Base-by-base conservation (phyloP, 2,113 vertebrate species). In the Cheilinus undulatus region DNA sequence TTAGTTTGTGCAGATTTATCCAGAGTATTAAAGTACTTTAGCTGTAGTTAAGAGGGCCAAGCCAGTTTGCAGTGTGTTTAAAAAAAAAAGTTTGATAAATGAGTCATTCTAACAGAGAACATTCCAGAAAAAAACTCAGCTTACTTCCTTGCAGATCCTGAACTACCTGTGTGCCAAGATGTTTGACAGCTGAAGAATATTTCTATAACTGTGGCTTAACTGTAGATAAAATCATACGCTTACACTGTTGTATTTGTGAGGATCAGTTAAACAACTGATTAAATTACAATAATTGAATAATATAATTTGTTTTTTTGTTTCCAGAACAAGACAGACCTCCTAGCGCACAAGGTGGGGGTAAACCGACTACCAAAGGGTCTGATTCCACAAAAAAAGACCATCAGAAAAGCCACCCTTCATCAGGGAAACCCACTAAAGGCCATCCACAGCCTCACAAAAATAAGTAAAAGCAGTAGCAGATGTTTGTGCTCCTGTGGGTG, bases 281-380 rank as follows among this genome's bases (percentile, higher is more conserved):
- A 34, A 2, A 11, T 34, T 34, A 10, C 32, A 9, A 32, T 32
- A 32, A 9, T 9, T 32, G 30, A 40, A 40, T 14, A 40, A 14
- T 40, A 17, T 40, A 32, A 4, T 20, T 57, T 22, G 20, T 28
- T 5, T 9, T 11, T 60, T 65, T 61, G 34, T 19, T 40, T 60
- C 42, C 49, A 82, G 72, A 9, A 15, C 59, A 58, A 54, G 65
- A 65, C 22, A 64, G 15, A 20, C 32, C 12, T 5, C 54, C 27
- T n/a, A 3, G 17, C 20, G 43, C 58, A n/a, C 1, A 45, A 22
- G 72, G 78, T 48, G 67, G 49, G 30, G 36, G 30, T 0, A 76
- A 65, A 3, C 63, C 59, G 9, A 42, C 23, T 0, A 32, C 5
- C 0, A 54, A 67, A 48, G n/a, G 28, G 40, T 19, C 53, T 10